phyloP scores from a whole-genome alignment of 2,797 vertebrate species.

The Channallabes apus region DNA sequence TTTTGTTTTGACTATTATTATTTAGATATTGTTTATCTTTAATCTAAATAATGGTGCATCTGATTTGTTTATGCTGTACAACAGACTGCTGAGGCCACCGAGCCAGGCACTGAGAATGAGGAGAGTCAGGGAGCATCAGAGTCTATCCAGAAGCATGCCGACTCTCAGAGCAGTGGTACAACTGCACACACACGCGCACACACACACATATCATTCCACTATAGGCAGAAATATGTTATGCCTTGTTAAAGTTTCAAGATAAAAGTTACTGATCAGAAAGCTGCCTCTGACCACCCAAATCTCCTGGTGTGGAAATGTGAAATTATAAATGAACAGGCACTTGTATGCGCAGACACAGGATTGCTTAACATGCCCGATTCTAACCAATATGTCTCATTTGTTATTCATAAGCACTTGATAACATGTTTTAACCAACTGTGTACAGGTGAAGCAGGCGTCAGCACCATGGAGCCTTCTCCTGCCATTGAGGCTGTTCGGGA shows the following conservation, averaged over 20 bases:
- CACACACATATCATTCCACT: neutral
- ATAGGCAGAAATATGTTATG: neutral
- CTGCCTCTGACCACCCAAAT: neutral
- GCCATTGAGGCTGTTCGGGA: slow-evolving; percentile 79
- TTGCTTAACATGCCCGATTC: neutral
- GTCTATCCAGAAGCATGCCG: slow-evolving; percentile 78
- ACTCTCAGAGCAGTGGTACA: slow-evolving; percentile 83
- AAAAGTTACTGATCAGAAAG: neutral
- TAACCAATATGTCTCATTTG: neutral
- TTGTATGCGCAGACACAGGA: no score
- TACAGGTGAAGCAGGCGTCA: slow-evolving; percentile 78
- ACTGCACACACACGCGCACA: no score
- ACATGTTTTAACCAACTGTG: neutral
- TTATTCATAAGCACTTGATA: neutral
- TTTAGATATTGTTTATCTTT: neutral
- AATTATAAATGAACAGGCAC: neutral
- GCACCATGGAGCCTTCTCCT: slow-evolving; percentile 72
- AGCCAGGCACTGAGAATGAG: slow-evolving; percentile 80
- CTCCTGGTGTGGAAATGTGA: neutral
- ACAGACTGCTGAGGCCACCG: slow-evolving; percentile 76
- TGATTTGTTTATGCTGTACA: slow-evolving; percentile 1
- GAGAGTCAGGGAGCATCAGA: slow-evolving; percentile 79
- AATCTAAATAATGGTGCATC: neutral
- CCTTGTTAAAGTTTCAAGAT: neutral
- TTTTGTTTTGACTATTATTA: neutral